These are phyloP conservation scores for Caenorhabditis remanei DNA, from an alignment of 1,140 invertebrate genomes.

Conservation along the genomic window DNA sequence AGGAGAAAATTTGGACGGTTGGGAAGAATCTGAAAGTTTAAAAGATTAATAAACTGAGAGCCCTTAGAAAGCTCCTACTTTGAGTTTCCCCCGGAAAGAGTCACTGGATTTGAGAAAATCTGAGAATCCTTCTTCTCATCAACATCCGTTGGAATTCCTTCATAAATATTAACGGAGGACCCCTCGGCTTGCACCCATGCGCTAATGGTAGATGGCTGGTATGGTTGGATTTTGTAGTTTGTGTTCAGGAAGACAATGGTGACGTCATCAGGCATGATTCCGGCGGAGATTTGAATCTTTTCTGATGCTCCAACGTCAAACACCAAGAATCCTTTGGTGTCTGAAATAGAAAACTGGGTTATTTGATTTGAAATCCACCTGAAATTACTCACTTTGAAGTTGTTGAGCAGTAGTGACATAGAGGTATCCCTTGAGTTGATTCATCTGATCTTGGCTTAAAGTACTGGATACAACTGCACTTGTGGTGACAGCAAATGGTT, in stretches of 20 bases:
- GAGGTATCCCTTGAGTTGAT: not conserved
- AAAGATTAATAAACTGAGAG: not conserved
- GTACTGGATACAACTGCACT: not conserved
- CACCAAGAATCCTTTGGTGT: slow-evolving; percentile 24
- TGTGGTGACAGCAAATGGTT: slow-evolving; percentile 11
- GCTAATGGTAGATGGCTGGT: not conserved
- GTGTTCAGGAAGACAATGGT: slow-evolving; percentile 31
- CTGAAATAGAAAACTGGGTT: not conserved
- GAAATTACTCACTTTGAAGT: not conserved
- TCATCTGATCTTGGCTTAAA: not conserved
- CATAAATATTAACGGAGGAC: not conserved
- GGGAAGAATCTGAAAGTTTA: slow-evolving; percentile 6
- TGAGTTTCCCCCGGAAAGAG: not conserved
- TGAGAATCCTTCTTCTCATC: slow-evolving; percentile 26
- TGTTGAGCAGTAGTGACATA: slow-evolving; percentile 24
- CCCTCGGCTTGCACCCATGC: slow-evolving; percentile 8
- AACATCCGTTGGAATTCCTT: slow-evolving; percentile 32
- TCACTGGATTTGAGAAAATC: slow-evolving; percentile 27
- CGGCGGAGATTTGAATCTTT: not conserved
- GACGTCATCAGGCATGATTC: not conserved
- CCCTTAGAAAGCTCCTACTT: not conserved
- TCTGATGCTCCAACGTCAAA: slow-evolving; percentile 2
- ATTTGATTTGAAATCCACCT: not conserved
- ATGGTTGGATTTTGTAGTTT: not conserved
- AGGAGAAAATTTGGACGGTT: slow-evolving; percentile 15